Conservation (phyloP, 2,113 vertebrate species). For the Psophia crepitans region DNA sequence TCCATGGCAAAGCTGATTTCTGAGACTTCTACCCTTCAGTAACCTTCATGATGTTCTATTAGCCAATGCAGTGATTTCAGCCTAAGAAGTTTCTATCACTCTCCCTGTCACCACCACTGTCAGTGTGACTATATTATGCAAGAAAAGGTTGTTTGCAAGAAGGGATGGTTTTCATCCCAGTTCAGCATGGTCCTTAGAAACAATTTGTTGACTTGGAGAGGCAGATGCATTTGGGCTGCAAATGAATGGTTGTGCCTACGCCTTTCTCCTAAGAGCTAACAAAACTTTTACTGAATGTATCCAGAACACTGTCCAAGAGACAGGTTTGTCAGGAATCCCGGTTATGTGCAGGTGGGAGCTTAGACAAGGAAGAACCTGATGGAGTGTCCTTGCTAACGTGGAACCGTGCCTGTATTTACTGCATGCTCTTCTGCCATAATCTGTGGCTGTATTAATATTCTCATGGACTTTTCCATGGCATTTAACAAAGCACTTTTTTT, state of each 20-base stretch:
- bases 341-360: not conserved
- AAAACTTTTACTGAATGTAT: not conserved
- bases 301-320: not conserved
- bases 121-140: not conserved
- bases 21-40: not conserved
- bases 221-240: not conserved
- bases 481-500: too few species aligned
- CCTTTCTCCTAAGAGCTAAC: not conserved
- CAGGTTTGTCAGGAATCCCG: not conserved
- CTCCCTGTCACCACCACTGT: not conserved
- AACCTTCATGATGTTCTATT: not conserved
- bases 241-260: not conserved
- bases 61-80: not conserved
- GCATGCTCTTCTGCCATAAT: not conserved
- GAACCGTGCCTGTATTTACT: not conserved
- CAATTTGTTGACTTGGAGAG: not conserved
- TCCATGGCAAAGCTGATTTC: not conserved
- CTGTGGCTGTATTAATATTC: not conserved
- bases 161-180: not conserved
- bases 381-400: not conserved
- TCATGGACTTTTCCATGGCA: not conserved
- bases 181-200: not conserved
- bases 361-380: not conserved
- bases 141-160: not conserved
- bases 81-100: not conserved